Evolutionary conservation across 2,888 invertebrate species (phyloP), one percentile per base, ranked within the genome.

Genomic region (Acanthococcus lagerstroemiae): DNA sequence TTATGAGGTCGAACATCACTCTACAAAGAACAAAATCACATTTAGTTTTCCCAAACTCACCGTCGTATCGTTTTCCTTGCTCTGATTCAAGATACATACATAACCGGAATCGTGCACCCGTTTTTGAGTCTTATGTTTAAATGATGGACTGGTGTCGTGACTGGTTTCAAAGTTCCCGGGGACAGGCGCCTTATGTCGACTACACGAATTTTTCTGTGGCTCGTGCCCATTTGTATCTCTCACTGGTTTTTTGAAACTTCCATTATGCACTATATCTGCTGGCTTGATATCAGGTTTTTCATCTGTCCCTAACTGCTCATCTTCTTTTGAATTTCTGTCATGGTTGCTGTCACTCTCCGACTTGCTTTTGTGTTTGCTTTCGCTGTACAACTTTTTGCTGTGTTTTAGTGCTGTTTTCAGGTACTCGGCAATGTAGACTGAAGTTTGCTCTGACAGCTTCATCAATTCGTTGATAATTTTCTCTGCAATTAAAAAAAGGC

Each of bases 361-460:
- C 15, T 61, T 50, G 12, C 22, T 9, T 61, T 48, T 61, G 46
- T 25, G n/a, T 52, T 61, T 48, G 30, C 9, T 50, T 15, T 63
- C 63, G 63, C 30, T 37, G 54, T 44, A 52, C 12, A 37, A 52
- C 54, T 54, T 63, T 37, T 63, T 52, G 24, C 63, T 52, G 3
- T 52, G 52, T 44, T 63, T 52, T 37, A 63, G 50, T 0, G 63
- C 63, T 2, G 52, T 54, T 22, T 63, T 63, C 54, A 63, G 50
- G 54, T 54, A 63, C 6, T 63, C 63, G 15, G 63, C 63, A 12
- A 63, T 22, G 54, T 52, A 52, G 17, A 63, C 21, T 24, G 63
- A 63, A 44, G 37, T 63, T 63, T 63, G 57, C 26, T 66, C 65
- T 22, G 57, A 57, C 24, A 65, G 55, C 30, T 65, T 56, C 55